These are phyloP conservation scores for Latrodectus hesperus DNA, from an alignment of 2,888 invertebrate genomes.

Conservation along the genomic window DNA sequence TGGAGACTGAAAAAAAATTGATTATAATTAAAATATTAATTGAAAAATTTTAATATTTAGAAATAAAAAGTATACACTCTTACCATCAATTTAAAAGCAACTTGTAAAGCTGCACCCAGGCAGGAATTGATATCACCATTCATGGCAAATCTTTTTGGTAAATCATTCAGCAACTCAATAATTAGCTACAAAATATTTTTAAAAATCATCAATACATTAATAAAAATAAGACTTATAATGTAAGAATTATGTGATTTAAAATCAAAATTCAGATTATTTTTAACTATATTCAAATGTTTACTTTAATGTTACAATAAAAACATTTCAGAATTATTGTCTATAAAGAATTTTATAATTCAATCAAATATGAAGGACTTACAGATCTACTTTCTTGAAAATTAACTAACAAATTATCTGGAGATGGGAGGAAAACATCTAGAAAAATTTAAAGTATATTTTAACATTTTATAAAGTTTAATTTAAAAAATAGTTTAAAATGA, in stretches of 20 bases:
- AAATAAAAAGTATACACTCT: constrained; percentile 70
- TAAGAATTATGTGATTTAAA: background rate
- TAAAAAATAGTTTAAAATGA: background rate
- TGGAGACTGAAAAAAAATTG: constrained; percentile 79
- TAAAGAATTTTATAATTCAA: background rate
- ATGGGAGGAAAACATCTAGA: constrained; percentile 93
- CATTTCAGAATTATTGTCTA: background rate
- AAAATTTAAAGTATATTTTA: constrained; percentile 31
- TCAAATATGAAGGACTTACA: constrained; percentile 71
- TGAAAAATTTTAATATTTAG: background rate
- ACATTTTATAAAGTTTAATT: background rate
- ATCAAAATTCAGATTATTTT: no score
- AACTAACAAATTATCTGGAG: constrained; percentile 92
- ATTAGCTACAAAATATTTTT: constrained; percentile 77
- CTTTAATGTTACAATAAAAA: background rate
- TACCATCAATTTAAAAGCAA: constrained; percentile 92
- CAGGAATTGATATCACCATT: constrained; percentile 84
- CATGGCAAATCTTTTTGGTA: constrained; percentile 83
- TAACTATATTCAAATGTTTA: background rate
- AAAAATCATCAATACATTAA: background rate
- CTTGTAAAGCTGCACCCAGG: constrained; percentile 93
- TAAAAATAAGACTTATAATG: background rate
- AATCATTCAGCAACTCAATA: constrained; percentile 83
- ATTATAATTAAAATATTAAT: background rate
- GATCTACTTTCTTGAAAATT: constrained; percentile 90